Conservation (phyloP, 2,888 invertebrate species). For the Cybosia mesomella region DNA sequence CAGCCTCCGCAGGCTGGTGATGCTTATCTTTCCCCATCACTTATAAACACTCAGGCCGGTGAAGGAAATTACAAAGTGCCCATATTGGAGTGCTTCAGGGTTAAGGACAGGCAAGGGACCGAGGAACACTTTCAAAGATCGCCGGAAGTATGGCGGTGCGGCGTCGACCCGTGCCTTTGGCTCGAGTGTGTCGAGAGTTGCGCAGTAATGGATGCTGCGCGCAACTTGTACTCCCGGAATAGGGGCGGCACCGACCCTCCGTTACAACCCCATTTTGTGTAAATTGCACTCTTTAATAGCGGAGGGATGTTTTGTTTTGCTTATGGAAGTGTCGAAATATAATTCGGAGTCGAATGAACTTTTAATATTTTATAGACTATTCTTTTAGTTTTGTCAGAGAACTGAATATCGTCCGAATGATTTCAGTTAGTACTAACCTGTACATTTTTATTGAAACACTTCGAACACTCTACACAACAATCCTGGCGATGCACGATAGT, state of each 20-base stretch:
- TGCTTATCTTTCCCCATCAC: slow-evolving; percentile 85
- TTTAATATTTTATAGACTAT: slow-evolving; percentile 35
- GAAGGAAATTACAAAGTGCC: slow-evolving; percentile 55
- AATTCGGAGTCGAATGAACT: slow-evolving; percentile 37
- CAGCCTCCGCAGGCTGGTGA: slow-evolving; percentile 87
- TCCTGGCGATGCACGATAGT: neutral
- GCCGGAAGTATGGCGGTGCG: slow-evolving; percentile 79
- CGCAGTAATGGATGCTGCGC: slow-evolving; percentile 85
- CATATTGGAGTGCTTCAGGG: slow-evolving; percentile 65
- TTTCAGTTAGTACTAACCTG: neutral
- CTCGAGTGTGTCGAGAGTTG: slow-evolving; percentile 76
- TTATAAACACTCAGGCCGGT: slow-evolving; percentile 57
- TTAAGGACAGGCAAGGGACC: slow-evolving; percentile 67
- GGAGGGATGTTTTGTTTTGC: slow-evolving; percentile 71
- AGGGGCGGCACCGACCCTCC: slow-evolving; percentile 80
- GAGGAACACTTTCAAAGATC: slow-evolving; percentile 65
- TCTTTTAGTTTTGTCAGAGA: neutral
- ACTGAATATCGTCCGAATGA: neutral
- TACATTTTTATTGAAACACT: neutral
- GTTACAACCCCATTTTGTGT: slow-evolving; percentile 68
- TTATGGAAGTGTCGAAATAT: slow-evolving; percentile 56
- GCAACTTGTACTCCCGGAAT: slow-evolving; percentile 58
- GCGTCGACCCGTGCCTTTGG: slow-evolving; percentile 70
- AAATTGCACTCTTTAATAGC: slow-evolving; percentile 71
- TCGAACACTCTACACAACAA: neutral